Conservation (phyloP, 2,113 vertebrate species). For the Macaca nemestrina region DNA sequence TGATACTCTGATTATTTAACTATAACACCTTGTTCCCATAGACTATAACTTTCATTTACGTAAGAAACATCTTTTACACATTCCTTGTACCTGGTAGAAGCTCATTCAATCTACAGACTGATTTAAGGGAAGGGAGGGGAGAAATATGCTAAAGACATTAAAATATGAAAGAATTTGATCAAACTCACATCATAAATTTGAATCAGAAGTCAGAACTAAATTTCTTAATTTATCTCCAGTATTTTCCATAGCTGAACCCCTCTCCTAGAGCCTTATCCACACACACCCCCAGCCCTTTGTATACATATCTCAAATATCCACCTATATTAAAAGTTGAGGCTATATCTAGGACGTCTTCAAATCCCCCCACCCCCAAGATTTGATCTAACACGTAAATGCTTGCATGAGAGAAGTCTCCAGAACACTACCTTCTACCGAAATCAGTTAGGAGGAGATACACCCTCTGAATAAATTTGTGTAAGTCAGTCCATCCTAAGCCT, state of each 20-base stretch:
- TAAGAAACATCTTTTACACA: conserved; percentile 3
- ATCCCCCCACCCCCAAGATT: neutral
- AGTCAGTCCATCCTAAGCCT: conserved; percentile 31
- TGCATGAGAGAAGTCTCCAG: conserved; percentile 39
- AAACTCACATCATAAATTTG: conserved; percentile 3
- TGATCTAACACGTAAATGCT: neutral
- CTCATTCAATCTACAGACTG: neutral
- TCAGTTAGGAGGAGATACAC: neutral
- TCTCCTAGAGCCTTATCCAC: neutral
- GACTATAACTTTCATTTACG: neutral
- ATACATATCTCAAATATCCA: neutral
- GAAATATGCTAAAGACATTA: conserved; percentile 11
- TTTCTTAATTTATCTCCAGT: neutral
- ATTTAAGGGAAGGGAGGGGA: neutral
- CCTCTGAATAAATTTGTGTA: conserved; percentile 34
- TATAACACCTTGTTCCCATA: neutral
- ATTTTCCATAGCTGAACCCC: conserved; percentile 25
- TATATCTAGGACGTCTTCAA: conserved; percentile 15
- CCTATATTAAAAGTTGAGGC: conserved; percentile 2
- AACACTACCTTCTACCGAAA: conserved; percentile 52
- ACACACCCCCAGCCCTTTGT: neutral
- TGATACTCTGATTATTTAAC: neutral
- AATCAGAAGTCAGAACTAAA: conserved; percentile 21
- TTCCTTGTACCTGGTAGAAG: neutral
- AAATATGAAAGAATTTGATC: conserved; percentile 10